Percentiles rank a stretch among this genome's conserved stretches.
These are phyloP conservation scores for Tupaia tana DNA, from an alignment of 2,113 vertebrate genomes.

Conservation along the genomic window DNA sequence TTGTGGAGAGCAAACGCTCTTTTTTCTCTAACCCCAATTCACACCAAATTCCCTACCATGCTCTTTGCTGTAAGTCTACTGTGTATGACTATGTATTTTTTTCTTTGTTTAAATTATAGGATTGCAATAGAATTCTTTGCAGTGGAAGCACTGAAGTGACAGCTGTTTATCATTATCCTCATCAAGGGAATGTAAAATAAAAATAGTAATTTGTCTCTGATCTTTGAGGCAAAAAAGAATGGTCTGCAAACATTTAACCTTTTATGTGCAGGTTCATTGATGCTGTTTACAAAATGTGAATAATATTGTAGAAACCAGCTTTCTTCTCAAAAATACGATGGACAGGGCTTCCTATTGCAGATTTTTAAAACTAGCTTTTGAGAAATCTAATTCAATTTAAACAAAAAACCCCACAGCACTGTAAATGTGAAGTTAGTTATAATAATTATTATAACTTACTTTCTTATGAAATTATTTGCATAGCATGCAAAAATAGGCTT, in stretches of 20 bases:
- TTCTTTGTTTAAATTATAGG: slow-evolving; percentile 86
- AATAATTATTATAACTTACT: slow-evolving; percentile 6
- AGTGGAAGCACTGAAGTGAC: slow-evolving; percentile 85
- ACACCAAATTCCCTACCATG: slow-evolving; percentile 65
- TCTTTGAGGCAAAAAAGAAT: slow-evolving; percentile 84
- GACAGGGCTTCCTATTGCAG: slow-evolving; percentile 68
- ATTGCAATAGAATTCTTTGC: slow-evolving; percentile 84
- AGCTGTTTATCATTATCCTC: slow-evolving; percentile 91
- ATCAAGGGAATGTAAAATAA: slow-evolving; percentile 89
- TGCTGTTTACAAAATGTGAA: slow-evolving; percentile 81
- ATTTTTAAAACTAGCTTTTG: slow-evolving; percentile 68
- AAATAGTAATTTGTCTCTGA: slow-evolving; percentile 90
- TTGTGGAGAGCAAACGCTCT: slow-evolving; percentile 14
- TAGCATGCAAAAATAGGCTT: slow-evolving; percentile 5
- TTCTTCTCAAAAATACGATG: slow-evolving; percentile 79
- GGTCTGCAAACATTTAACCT: slow-evolving; percentile 87
- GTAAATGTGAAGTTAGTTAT: slow-evolving; percentile 37
- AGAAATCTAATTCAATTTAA: slow-evolving; percentile 75
- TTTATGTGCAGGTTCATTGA: slow-evolving; percentile 82
- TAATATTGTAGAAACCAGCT: slow-evolving; percentile 73
- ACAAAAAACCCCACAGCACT: slow-evolving; percentile 47
- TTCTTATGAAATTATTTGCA: slow-evolving; percentile 43
- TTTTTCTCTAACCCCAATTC: slow-evolving; percentile 56
- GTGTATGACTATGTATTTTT: slow-evolving; percentile 62
- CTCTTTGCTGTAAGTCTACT: slow-evolving; percentile 64